Evolutionary conservation across 2,888 invertebrate genomes (phyloP), one percentile per base, ranked within the genome.

Genomic region (Drosophila tripunctata): DNA sequence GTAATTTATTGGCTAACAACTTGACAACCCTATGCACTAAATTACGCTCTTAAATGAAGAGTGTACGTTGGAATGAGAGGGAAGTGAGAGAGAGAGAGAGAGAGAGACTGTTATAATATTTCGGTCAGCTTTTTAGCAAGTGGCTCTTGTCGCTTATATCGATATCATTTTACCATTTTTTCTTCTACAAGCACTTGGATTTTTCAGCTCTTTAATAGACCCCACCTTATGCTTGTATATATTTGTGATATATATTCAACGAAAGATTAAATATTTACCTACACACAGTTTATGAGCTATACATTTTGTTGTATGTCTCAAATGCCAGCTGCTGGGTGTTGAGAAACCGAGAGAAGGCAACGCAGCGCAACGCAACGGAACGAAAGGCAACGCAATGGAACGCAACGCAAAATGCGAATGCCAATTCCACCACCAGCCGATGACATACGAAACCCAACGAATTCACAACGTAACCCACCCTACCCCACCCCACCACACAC

Each of bases 301-400:
- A 22, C n/a, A 74, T 81, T 89, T 89, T 90, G 89, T 89, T 89
- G 90, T 88, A 68, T 67, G 73, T 72, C 71, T 75, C 88, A 78
- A 86, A 88, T 89, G 89, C 81, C 82, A 84, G 83, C 35, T 88
- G 78, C 73, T 85, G 80, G 89, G 90, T 78, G 83, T 64, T 65
- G 71, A 90, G 89, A 69, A 88, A 81, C 68, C 22, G 44, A 38
- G 43, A 87, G 69, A 61, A 87, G 63, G 71, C 78, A 65, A 76
- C 27, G 27, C 27, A 27, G 58, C 58, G 52, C n/a, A 15, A 19
- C 22, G 41, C 41, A 50, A 30, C 30, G 8, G 7, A 24, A 24
- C 24, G 8, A 24, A 24, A 24, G 8, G 2, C 2, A 24, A 24
- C 1, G 8, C 24, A 24, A 24, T n/a, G n/a, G 10, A 27, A 27